Percentiles rank a stretch among this genome's conserved stretches.
Evolutionary conservation across 2,888 invertebrate genomes (phyloP).

Genomic region (Apodemia mormo): DNA sequence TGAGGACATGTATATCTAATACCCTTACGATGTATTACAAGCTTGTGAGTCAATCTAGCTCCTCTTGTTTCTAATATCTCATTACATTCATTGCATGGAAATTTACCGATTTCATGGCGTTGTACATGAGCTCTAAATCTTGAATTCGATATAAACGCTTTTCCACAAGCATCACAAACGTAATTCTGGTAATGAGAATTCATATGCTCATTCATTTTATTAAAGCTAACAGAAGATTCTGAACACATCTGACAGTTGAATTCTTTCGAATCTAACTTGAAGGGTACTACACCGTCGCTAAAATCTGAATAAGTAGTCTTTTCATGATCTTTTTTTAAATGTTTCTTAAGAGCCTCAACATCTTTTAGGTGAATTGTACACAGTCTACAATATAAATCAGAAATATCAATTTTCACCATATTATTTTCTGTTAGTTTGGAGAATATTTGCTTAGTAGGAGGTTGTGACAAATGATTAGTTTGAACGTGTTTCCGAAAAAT

Average conservation of each 20-base stretch:
- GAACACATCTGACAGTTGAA: slow-evolving; percentile 65
- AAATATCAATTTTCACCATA: slow-evolving; percentile 71
- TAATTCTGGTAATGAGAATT: slow-evolving; percentile 70
- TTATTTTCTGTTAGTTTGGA: slow-evolving; percentile 70
- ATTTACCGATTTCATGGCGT: slow-evolving; percentile 60
- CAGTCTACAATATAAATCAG: slow-evolving; percentile 57
- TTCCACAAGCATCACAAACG: slow-evolving; percentile 69
- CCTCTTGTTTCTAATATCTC: slow-evolving; percentile 58
- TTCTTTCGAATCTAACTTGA: slow-evolving; percentile 55
- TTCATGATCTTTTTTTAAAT: slow-evolving; percentile 52
- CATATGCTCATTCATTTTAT: slow-evolving; percentile 70
- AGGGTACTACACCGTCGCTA: slow-evolving; percentile 69
- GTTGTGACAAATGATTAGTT: slow-evolving; percentile 50
- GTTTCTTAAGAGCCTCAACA: slow-evolving; percentile 59
- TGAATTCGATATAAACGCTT: slow-evolving; percentile 65
- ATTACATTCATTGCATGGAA: slow-evolving; percentile 64
- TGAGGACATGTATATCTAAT: slow-evolving; percentile 65
- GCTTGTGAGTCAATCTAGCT: slow-evolving; percentile 58
- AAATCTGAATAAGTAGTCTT: slow-evolving; percentile 51
- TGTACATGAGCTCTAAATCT: slow-evolving; percentile 67
- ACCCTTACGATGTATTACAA: slow-evolving; percentile 60
- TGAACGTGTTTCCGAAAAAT: slow-evolving; percentile 56
- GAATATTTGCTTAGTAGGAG: slow-evolving; percentile 59
- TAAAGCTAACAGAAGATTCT: slow-evolving; percentile 51
- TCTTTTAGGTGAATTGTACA: slow-evolving; percentile 50